Conservation (phyloP, 2,797 vertebrate species). For the Enteromius anoplus region DNA sequence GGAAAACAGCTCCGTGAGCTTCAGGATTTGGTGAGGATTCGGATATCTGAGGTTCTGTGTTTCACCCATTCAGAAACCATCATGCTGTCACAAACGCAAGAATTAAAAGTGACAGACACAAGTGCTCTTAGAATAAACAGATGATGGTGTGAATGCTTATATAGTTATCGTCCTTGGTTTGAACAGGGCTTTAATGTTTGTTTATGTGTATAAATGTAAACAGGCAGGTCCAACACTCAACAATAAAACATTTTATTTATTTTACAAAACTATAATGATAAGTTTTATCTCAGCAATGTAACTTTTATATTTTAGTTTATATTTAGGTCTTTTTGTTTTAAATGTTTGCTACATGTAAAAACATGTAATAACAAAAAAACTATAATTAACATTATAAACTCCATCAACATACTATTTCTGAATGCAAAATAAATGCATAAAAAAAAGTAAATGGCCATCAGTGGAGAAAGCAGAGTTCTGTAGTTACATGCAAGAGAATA, state of each 20-base stretch:
- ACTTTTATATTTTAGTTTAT: background rate
- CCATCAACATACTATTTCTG: background rate
- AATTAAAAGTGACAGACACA: no score
- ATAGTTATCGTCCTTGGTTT: no score
- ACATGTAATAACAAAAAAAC: background rate
- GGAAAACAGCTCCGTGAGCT: slow-evolving; percentile 94
- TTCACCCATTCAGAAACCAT: background rate
- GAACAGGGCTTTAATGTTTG: background rate
- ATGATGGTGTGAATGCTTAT: no score
- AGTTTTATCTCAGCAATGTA: background rate
- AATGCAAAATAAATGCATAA: background rate
- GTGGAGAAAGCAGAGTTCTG: background rate
- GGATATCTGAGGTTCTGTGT: background rate
- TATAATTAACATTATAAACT: background rate
- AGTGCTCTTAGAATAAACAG: no score
- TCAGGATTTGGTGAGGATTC: slow-evolving; percentile 90
- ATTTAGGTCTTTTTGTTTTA: background rate
- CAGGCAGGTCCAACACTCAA: background rate
- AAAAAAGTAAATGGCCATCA: background rate
- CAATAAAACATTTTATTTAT: background rate
- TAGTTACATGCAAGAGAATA: background rate
- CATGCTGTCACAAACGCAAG: no score
- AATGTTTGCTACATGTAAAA: background rate
- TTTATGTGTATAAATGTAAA: background rate
- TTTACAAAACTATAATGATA: background rate